phyloP scores from a whole-genome alignment of 2,113 vertebrate species.

The Lonchura striata region DNA sequence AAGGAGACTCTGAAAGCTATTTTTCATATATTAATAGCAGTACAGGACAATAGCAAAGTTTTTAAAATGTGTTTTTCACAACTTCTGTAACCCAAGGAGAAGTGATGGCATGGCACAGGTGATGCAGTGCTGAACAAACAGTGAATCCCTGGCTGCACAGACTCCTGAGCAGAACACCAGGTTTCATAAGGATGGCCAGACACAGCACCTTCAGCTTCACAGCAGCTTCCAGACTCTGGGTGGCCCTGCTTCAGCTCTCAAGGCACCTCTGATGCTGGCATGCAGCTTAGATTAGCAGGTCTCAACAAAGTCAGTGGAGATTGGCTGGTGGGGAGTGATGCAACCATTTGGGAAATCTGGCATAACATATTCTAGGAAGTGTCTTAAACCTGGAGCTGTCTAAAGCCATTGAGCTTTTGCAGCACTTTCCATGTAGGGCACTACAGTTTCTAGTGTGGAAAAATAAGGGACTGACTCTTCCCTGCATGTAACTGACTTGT shows the following conservation, averaged over 20 bases:
- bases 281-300: background rate
- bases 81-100: background rate
- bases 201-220: background rate
- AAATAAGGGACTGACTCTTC: background rate
- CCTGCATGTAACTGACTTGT: background rate
- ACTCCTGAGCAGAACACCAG: background rate
- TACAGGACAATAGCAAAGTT: background rate
- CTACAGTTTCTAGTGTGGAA: background rate
- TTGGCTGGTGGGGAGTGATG: background rate
- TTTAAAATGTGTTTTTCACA: background rate
- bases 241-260: background rate
- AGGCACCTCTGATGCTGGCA: background rate
- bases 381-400: background rate
- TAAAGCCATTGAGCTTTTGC: background rate
- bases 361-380: background rate
- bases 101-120: background rate
- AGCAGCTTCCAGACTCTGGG: background rate
- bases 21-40: background rate
- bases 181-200: background rate
- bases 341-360: background rate
- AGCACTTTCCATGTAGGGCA: background rate
- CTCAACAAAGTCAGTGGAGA: background rate
- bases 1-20: background rate
- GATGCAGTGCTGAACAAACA: background rate
- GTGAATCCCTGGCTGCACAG: background rate